phyloP scores from a whole-genome alignment of 2,888 invertebrate species.

The Drosophila greeni region DNA sequence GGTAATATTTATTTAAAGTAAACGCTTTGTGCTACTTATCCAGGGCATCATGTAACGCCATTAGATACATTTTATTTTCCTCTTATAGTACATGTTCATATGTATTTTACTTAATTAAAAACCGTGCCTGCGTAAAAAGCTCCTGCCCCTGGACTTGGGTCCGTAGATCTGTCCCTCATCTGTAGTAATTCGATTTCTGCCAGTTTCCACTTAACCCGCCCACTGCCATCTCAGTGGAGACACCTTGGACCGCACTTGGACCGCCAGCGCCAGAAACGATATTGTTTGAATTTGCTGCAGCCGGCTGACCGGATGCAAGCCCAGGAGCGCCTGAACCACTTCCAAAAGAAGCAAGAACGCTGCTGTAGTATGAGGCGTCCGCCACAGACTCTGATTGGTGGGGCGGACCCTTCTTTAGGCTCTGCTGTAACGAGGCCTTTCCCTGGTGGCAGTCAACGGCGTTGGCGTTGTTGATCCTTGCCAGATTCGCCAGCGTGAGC shows the following conservation, averaged over 20 bases:
- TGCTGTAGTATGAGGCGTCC: constrained; percentile 77
- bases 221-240: constrained; percentile 42
- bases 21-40: not conserved
- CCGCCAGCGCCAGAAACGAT: constrained; percentile 36
- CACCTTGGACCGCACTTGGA: constrained; percentile 34
- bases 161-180: constrained; percentile 44
- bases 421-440: constrained; percentile 75
- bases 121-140: constrained; percentile 28
- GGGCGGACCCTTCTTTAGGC: constrained; percentile 73
- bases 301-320: constrained; percentile 3
- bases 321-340: constrained; percentile 43
- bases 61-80: constrained; percentile 17
- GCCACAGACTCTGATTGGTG: constrained; percentile 75
- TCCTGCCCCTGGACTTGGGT: constrained; percentile 13
- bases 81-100: constrained; percentile 18
- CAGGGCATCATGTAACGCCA: not conserved
- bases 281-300: constrained; percentile 8
- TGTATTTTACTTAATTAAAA: constrained; percentile 27
- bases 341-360: constrained; percentile 75
- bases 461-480: constrained; percentile 77
- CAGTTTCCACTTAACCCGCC: constrained; percentile 54
- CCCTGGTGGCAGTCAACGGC: constrained; percentile 77
- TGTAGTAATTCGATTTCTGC: constrained; percentile 73
- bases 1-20: not conserved
- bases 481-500: constrained; percentile 74